These are phyloP conservation scores for Frieseomelitta varia DNA, from an alignment of 1,140 invertebrate species.

Conservation along the genomic window DNA sequence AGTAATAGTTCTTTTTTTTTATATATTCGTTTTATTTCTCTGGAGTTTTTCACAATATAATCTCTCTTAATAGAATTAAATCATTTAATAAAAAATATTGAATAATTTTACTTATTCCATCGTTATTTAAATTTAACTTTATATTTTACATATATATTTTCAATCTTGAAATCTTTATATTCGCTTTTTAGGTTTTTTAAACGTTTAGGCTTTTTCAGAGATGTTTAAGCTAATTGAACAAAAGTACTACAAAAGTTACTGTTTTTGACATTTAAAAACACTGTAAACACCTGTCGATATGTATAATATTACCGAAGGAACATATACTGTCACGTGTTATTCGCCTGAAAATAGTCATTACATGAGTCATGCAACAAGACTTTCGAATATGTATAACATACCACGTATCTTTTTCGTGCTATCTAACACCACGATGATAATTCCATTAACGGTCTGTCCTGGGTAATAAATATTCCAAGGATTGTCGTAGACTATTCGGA, in stretches of 20 bases:
- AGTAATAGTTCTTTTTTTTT: neutral
- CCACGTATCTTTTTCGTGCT: conserved; percentile 81
- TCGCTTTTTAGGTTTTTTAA: neutral
- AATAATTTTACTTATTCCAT: neutral
- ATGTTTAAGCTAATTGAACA: neutral
- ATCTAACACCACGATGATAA: conserved; percentile 75
- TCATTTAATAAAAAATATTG: neutral
- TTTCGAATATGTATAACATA: conserved; percentile 42
- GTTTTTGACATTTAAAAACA: neutral
- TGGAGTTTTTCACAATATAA: neutral
- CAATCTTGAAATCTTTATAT: neutral
- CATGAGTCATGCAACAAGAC: neutral
- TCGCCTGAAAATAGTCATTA: neutral
- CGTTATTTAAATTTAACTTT: neutral
- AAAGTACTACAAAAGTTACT: neutral
- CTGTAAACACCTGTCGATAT: conserved; percentile 22
- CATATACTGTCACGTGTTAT: neutral
- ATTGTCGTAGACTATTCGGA: conserved; percentile 81
- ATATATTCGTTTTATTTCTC: neutral
- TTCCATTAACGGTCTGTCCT: conserved; percentile 80
- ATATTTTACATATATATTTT: neutral
- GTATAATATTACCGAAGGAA: neutral
- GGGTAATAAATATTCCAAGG: conserved; percentile 79
- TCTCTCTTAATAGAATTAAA: too few relatives aligned
- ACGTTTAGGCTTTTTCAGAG: neutral